These are phyloP conservation scores for Sphaeridia pumilis DNA, from an alignment of 2,888 invertebrate species.

Conservation along the genomic window DNA sequence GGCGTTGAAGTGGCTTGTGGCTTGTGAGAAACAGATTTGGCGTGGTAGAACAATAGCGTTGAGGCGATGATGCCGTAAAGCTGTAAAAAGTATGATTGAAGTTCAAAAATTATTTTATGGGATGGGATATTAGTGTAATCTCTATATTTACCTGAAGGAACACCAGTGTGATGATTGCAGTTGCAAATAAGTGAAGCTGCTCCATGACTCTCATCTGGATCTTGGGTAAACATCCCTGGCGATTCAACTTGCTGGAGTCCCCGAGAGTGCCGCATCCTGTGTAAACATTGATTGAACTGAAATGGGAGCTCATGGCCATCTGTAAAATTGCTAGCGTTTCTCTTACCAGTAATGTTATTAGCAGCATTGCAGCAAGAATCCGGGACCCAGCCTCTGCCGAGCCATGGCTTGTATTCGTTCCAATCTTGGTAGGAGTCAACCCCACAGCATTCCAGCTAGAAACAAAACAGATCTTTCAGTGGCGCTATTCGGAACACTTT, in stretches of 20 bases:
- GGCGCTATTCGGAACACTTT: no score
- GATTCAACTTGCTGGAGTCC: constrained; percentile 50
- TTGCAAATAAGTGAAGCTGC: constrained; percentile 65
- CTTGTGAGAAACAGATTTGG: constrained; percentile 14
- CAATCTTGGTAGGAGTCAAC: constrained; percentile 68
- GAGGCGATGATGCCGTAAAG: constrained; percentile 62
- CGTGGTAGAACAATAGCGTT: constrained; percentile 56
- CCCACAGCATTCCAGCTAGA: constrained; percentile 67
- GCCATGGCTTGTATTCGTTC: constrained; percentile 68
- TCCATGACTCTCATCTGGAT: constrained; percentile 65
- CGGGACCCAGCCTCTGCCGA: constrained; percentile 58
- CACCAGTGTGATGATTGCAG: constrained; percentile 61
- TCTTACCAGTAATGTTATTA: constrained; percentile 32
- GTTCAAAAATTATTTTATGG: no score
- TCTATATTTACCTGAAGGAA: constrained; percentile 61
- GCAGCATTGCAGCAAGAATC: constrained; percentile 58
- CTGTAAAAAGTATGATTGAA: no score
- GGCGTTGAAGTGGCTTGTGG: constrained; percentile 8
- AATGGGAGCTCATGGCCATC: no score
- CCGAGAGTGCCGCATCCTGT: constrained; percentile 38
- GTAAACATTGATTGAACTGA: no score
- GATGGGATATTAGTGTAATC: not conserved
- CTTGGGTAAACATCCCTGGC: constrained; percentile 61
- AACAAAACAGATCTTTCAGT: constrained; percentile 13
- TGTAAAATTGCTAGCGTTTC: no score